A percentile compares a stretch with the other conserved stretches of the same genome.
These are phyloP conservation scores for Streptopelia turtur DNA, from an alignment of 2,797 vertebrate species.

Conservation along the genomic window DNA sequence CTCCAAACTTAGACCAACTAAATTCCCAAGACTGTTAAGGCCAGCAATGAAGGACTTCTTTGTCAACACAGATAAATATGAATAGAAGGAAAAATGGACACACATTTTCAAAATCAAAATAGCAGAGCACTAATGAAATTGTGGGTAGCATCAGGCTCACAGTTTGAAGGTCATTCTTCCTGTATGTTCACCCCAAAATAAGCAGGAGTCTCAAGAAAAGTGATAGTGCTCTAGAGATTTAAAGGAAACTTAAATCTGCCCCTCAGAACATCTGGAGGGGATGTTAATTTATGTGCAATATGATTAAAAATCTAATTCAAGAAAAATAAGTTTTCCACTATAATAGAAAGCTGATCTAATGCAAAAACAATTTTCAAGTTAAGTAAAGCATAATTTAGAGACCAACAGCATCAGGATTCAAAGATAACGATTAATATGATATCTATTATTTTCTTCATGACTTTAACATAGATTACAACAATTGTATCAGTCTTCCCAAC, in stretches of 20 bases:
- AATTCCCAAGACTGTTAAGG: not conserved
- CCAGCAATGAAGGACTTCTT: not conserved
- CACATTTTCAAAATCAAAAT: not conserved
- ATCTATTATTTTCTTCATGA: not conserved
- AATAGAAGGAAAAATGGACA: not conserved
- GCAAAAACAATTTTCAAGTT: not conserved
- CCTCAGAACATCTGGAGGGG: not conserved
- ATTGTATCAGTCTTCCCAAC: not conserved
- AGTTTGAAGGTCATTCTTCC: not conserved
- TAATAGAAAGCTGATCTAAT: not conserved
- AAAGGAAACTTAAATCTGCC: not conserved
- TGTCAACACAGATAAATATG: not conserved
- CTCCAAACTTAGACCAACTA: not conserved
- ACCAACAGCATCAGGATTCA: not conserved
- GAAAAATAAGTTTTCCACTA: not conserved
- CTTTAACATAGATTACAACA: not conserved
- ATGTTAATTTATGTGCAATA: not conserved
- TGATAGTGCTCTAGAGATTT: not conserved
- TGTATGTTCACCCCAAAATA: not conserved
- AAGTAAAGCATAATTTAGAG: not conserved
- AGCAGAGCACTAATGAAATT: not conserved
- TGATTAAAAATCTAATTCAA: not conserved
- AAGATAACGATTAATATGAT: not conserved
- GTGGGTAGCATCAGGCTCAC: not conserved
- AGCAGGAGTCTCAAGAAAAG: not conserved